phyloP scores from a whole-genome alignment of 2,113 vertebrate species.

The Sminthopsis crassicaudata region DNA sequence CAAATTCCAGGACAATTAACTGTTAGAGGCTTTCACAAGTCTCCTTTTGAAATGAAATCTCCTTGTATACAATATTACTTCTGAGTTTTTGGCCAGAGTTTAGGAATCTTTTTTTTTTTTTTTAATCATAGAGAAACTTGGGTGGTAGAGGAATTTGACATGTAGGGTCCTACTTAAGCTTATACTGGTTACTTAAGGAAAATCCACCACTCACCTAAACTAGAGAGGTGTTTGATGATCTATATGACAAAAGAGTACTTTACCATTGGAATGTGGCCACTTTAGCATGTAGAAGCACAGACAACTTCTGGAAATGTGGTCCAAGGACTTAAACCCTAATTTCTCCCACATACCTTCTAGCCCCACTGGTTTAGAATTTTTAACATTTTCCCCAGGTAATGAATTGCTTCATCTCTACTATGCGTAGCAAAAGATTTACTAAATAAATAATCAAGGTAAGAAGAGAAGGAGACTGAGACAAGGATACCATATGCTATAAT shows the following conservation, averaged over 20 bases:
- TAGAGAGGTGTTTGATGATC: not conserved
- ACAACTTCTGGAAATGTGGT: not conserved
- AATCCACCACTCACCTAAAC: not conserved
- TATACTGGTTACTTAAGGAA: not conserved
- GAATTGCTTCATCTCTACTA: not conserved
- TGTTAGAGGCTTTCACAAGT: conserved; percentile 35
- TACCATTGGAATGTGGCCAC: not conserved
- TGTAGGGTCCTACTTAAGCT: accelerated
- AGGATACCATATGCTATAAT: not conserved
- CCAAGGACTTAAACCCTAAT: not conserved
- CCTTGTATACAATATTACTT: not conserved
- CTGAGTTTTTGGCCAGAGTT: accelerated
- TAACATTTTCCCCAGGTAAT: not conserved
- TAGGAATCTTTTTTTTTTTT: not conserved
- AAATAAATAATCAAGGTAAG: not conserved
- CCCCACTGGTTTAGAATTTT: not conserved
- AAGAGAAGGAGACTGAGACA: not conserved
- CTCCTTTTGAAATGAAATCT: conserved; percentile 15
- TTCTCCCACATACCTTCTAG: not conserved
- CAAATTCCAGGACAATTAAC: conserved; percentile 63
- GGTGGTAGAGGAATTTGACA: not conserved
- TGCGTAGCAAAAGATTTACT: not conserved
- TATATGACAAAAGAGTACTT: not conserved
- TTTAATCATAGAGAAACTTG: not conserved
- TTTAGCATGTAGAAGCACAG: not conserved